phyloP scores from a whole-genome alignment of 1,140 invertebrate genomes.

The Heliconius himera region DNA sequence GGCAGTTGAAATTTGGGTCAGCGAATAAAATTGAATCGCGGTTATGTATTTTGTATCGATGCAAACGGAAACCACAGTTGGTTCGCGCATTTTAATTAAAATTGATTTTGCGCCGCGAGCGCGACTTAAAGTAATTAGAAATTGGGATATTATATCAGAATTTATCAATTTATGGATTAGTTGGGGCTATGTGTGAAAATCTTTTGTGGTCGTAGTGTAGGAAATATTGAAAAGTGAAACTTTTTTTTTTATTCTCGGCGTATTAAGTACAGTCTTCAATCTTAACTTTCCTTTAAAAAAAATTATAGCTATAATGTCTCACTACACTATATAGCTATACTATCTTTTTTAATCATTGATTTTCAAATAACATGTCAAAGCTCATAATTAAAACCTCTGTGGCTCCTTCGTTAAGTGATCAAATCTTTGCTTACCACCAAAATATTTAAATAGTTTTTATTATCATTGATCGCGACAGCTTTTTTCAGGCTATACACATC shows the following conservation, averaged over 20 bases:
- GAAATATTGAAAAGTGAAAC: too few species aligned
- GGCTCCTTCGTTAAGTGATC: not conserved
- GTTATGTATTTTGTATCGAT: slow-evolving; percentile 49
- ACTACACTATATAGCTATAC: too few species aligned
- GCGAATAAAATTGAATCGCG: slow-evolving; percentile 57
- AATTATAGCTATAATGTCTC: too few species aligned
- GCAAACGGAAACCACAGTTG: slow-evolving; percentile 31
- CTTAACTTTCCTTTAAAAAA: too few species aligned
- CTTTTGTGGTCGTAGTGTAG: too few species aligned
- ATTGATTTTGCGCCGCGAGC: slow-evolving; percentile 39
- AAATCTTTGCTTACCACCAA: not conserved
- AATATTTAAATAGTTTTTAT: slow-evolving; percentile 7
- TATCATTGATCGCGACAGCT: slow-evolving; percentile 9
- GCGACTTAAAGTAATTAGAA: slow-evolving; percentile 34
- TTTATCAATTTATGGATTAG: not conserved
- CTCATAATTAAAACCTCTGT: not conserved
- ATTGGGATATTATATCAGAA: slow-evolving; percentile 21
- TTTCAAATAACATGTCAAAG: not conserved
- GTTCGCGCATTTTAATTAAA: slow-evolving; percentile 41
- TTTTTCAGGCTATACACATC: slow-evolving; percentile 20
- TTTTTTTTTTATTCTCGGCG: too few species aligned
- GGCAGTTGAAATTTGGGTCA: slow-evolving; percentile 58
- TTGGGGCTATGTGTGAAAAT: not conserved
- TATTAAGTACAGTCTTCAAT: too few species aligned
- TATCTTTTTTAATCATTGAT: too few species aligned